phyloP scores from a whole-genome alignment of 92 coral and sea anemone genomes.

The Montipora capitata region DNA sequence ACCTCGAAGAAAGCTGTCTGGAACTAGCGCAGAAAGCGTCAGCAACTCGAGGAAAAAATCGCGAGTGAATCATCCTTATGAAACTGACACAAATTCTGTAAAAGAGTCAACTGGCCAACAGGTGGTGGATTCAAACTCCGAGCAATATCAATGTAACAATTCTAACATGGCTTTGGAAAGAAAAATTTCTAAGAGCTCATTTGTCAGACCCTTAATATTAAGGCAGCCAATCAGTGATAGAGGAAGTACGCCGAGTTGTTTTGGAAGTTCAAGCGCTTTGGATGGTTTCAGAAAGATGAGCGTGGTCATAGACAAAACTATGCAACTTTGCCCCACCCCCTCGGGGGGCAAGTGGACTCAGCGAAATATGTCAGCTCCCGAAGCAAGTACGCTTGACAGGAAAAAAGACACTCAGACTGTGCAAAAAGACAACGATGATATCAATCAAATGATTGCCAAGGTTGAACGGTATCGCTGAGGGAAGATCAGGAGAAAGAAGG shows the following conservation, averaged over 20 bases:
- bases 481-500: neutral
- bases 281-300: constrained; percentile 26
- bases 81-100: neutral
- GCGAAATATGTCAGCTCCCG: neutral
- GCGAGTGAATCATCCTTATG: neutral
- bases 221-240: neutral
- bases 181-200: neutral
- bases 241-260: neutral
- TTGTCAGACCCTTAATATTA: neutral
- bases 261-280: neutral
- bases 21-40: constrained; percentile 6
- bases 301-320: constrained; percentile 1
- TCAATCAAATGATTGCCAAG: neutral
- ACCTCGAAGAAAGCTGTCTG: constrained; percentile 10
- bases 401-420: neutral
- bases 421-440: constrained; percentile 5
- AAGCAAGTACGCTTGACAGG: neutral
- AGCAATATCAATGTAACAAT: neutral
- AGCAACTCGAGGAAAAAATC: constrained; percentile 27
- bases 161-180: neutral
- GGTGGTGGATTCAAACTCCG: neutral
- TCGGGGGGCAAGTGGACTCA: constrained; percentile 20
- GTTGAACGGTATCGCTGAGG: neutral
- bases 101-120: neutral
- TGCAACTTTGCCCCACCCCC: neutral